Base-by-base conservation (phyloP, 2,113 vertebrate species). In the Chinchilla lanigera region DNA sequence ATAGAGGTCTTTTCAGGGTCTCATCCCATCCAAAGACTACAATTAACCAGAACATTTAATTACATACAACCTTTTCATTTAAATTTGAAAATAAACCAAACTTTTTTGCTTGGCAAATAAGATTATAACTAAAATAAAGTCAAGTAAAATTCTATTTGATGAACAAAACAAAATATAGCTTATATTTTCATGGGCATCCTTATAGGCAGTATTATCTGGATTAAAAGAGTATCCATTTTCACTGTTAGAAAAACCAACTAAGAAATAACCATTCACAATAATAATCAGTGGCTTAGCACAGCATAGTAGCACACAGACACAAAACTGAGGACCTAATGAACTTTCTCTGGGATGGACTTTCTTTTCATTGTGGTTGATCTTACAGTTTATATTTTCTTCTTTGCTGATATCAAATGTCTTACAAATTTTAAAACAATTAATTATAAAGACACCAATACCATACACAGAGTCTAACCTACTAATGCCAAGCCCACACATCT, bases 11-110 rank as follows among this genome's bases (percentile, higher is more conserved):
- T 97, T 89, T 96, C 97, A 97, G 94, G 92, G 86, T 97, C 65
- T 97, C 92, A 87, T 96, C 69, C 87, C 95, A 93, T 97, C 97
- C 96, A 97, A 95, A 97, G 95, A 95, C 96, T 97, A 96, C 7
- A 0, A 97, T 96, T 93, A 96, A 97, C 69, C 90, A 97, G 54
- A 94, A 96, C 30, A 96, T 86, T 87, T 96, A 96, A 87, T 94
- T 94, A 97, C 52, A 19, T 93, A 92, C 47, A 91, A 69, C 28
- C 77, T 92, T 92, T 13, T 85, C 35, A 83, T 28, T 71, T 77
- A 89, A 96, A 97, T 86, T 22, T 92, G 60, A 94, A 97, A 73
- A 91, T 75, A 93, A 93, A 86, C 22, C 35, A 65, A 89, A 89
- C 6, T 73, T 86, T 92, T 94, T 61, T 35, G 47, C 67, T 91